phyloP scores from a whole-genome alignment of 2,888 invertebrate species.

The Pegoplata infirma region DNA sequence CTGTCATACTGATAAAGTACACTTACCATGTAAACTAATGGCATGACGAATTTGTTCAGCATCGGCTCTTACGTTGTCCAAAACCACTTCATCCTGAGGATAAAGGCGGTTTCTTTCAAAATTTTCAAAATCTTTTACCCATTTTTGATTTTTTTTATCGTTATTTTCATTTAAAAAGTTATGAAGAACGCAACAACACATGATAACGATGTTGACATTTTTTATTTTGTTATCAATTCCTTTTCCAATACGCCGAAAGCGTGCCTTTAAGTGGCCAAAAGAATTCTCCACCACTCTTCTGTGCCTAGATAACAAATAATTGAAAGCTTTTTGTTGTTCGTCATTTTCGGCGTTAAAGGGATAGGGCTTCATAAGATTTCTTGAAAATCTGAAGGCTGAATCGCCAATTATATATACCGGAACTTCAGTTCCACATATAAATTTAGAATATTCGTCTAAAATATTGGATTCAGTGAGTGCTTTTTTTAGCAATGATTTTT shows the following conservation, averaged over 20 bases:
- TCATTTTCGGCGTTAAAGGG: constrained; percentile 12
- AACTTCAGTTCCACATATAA: constrained; percentile 34
- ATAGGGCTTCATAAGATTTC: constrained; percentile 49
- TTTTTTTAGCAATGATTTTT: not conserved
- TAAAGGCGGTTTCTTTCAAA: too few species aligned
- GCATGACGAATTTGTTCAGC: too few species aligned
- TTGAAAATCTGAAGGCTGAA: constrained; percentile 35
- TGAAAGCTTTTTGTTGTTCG: constrained; percentile 30
- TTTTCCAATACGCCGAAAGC: constrained; percentile 49
- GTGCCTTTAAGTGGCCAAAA: constrained; percentile 48
- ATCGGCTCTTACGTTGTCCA: too few species aligned
- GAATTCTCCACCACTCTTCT: constrained; percentile 46
- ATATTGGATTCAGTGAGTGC: not conserved
- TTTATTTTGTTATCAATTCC: constrained; percentile 15
- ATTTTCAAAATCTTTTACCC: not conserved
- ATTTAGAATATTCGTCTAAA: not conserved
- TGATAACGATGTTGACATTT: not conserved
- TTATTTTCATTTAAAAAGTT: constrained; percentile 7
- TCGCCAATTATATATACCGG: constrained; percentile 43
- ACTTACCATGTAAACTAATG: too few species aligned
- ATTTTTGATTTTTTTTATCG: too few species aligned
- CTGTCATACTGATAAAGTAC: too few species aligned
- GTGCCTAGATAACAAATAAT: constrained; percentile 34
- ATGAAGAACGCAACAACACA: constrained; percentile 1
- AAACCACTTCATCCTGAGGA: too few species aligned